Percentiles rank a stretch among this genome's conserved stretches.
These are phyloP conservation scores for Leptinotarsa texana DNA, from an alignment of 1,140 invertebrate species.

Conservation along the genomic window DNA sequence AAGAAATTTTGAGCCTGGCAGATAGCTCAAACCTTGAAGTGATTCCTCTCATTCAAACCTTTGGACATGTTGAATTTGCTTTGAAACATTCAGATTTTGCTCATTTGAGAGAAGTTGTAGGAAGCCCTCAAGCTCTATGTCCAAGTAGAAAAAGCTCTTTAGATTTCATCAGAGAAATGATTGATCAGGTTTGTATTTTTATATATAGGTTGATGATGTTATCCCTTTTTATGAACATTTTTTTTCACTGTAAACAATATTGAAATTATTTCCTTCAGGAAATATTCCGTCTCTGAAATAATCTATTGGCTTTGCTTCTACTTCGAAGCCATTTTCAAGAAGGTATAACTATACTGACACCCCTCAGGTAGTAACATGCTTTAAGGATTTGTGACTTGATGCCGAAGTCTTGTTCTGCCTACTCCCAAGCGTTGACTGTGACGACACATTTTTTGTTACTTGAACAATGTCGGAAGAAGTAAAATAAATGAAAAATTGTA, in stretches of 20 bases:
- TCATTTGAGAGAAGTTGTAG: conserved; percentile 75
- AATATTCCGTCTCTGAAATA: no score
- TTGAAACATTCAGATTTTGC: conserved; percentile 80
- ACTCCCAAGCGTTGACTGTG: no score
- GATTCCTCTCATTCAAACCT: conserved; percentile 93
- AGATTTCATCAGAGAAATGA: conserved; percentile 73
- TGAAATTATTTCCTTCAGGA: no score
- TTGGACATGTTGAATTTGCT: conserved; percentile 92
- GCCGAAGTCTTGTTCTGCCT: no score
- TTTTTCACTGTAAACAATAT: background rate
- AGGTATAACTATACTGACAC: no score
- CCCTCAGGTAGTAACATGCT: no score
- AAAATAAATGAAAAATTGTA: no score
- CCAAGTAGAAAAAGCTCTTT: conserved; percentile 76
- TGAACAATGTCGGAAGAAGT: no score
- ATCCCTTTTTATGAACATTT: background rate
- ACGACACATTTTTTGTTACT: no score
- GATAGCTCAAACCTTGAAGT: conserved; percentile 73
- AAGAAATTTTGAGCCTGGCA: conserved; percentile 66
- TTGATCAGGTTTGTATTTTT: conserved; percentile 74
- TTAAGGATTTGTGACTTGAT: no score
- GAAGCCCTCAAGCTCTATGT: conserved; percentile 82
- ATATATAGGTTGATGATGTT: conserved; percentile 47
- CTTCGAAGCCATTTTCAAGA: no score
- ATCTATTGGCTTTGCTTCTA: no score